Conservation (phyloP, 92 coral and sea anemone genomes). For the Porites lobata region DNA sequence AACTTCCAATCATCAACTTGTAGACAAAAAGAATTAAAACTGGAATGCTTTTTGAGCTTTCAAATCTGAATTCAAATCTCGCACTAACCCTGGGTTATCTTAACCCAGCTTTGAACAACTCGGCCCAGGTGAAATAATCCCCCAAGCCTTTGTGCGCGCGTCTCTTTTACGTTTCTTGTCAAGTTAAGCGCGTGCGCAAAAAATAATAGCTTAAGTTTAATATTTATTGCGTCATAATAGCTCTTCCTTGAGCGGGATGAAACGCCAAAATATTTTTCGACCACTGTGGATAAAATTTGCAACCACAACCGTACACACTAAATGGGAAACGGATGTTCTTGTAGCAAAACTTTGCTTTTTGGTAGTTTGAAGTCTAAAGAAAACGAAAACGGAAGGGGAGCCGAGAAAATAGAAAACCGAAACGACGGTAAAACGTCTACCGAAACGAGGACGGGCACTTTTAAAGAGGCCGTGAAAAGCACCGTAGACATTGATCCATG, state of each 20-base stretch:
- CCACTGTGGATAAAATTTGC: no score
- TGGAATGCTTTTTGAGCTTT: no score
- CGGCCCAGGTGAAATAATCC: neutral
- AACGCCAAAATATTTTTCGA: neutral
- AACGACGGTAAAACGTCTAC: no score
- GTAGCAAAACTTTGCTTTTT: neutral
- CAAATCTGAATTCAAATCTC: no score
- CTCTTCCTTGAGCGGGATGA: slow-evolving; percentile 1
- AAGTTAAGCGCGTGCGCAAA: no score
- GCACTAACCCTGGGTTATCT: no score
- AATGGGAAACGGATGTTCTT: slow-evolving; percentile 36
- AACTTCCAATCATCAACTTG: no score
- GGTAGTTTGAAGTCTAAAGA: neutral
- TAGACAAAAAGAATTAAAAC: no score
- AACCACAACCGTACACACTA: neutral
- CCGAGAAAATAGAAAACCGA: neutral
- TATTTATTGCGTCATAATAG: neutral
- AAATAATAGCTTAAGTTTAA: neutral
- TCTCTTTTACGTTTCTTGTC: neutral
- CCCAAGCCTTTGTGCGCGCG: neutral
- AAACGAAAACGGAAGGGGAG: neutral
- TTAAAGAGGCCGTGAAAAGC: neutral
- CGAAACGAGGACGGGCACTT: neutral
- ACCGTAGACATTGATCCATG: neutral
- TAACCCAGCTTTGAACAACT: no score